Conservation (phyloP, 2,888 invertebrate species). For the Vanessa cardui region DNA sequence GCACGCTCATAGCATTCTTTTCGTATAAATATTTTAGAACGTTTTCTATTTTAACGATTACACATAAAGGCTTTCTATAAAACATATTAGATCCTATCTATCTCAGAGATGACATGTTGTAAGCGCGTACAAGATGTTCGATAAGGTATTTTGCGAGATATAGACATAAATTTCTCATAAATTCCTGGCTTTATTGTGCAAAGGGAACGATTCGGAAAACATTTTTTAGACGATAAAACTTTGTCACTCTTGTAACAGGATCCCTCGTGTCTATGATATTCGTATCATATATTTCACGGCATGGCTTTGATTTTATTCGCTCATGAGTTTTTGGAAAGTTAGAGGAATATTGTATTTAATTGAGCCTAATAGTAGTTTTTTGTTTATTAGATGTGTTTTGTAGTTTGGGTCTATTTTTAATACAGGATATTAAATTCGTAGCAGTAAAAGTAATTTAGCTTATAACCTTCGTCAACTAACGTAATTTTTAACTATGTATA, state of each 20-base stretch:
- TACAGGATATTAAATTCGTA: too few species aligned
- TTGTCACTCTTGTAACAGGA: conserved; percentile 48
- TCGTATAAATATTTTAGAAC: not conserved
- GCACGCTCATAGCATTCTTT: too few species aligned
- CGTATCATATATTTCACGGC: conserved; percentile 26
- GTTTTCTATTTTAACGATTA: not conserved
- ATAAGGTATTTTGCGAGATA: conserved; percentile 51
- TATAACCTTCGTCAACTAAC: not conserved
- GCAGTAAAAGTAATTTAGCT: too few species aligned
- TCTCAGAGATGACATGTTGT: conserved; percentile 29
- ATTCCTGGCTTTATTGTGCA: conserved; percentile 57
- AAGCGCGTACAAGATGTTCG: conserved; percentile 35
- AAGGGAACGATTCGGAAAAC: conserved; percentile 50
- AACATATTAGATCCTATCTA: conserved; percentile 28
- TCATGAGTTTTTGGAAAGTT: too few species aligned
- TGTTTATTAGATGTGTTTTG: too few species aligned
- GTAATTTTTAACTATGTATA: not conserved
- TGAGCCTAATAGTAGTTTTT: too few species aligned
- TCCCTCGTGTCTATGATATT: conserved; percentile 10
- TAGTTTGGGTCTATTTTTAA: too few species aligned
- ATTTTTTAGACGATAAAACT: conserved; percentile 63
- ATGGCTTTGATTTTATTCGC: not conserved
- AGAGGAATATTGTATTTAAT: too few species aligned
- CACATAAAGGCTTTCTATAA: conserved; percentile 6
- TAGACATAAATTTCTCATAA: conserved; percentile 59